Base-by-base conservation (phyloP, 2,113 vertebrate species). In the Vulpes ferrilata region DNA sequence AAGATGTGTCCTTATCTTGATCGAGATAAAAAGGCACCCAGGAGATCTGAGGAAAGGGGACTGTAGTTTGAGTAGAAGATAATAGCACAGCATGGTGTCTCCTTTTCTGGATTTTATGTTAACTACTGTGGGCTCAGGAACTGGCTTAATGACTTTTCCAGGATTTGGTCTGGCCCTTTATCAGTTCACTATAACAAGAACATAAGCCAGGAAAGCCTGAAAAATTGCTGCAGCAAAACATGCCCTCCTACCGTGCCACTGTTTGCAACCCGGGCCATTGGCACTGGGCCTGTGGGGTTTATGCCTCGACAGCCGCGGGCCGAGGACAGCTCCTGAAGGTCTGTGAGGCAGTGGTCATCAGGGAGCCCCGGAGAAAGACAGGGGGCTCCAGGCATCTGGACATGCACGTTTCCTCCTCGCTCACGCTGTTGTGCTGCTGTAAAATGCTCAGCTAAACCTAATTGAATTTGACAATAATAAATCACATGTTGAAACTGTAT, bases 401-500 rank as follows among this genome's bases (percentile, higher is more conserved):
- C 6, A 19, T 27, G 62, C 79, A 65, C 35, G 1, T 55, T 48
- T 91, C 88, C 93, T 90, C 57, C n/a, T 96, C 96, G 92, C 97
- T 96, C 86, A 79, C 9, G 15, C 97, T 96, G 95, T 97, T 98
- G 94, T 32, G 65, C 97, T 84, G 96, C 95, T 98, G 96, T 98
- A 73, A 98, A 95, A 97, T 97, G 97, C 97, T 97, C 88, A 95
- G 96, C 98, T 98, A 73, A 98, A 97, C 95, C 82, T 98, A 98
- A 99, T 98, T 98, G 98, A 98, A 98, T 97, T 90, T 98, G 98
- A 98, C 98, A 97, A 98, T 96, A 97, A 97, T 98, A 98, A 96
- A 90, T 98, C 98, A 96, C 98, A 97, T 83, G 96, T 96, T 93
- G 97, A 98, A 98, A 98, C 90, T 85, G 94, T 98, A 98, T 97